Evolutionary conservation across 2,113 vertebrate species (phyloP), one percentile per base, ranked within the genome.

Genomic region (Alectura lathami): DNA sequence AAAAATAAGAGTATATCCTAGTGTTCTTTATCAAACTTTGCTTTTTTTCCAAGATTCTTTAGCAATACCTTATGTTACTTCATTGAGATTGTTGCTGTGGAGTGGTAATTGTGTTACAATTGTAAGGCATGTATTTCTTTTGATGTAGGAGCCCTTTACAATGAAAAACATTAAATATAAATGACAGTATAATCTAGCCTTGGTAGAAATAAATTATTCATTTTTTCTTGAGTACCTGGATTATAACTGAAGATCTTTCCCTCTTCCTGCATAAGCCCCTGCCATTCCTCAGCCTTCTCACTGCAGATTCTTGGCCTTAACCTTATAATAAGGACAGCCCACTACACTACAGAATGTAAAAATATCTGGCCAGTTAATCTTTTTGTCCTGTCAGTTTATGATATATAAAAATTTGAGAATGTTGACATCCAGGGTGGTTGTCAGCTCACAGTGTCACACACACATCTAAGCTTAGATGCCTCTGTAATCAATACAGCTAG

Each of bases 151-250:
- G 22, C 26, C 77, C 48, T 89, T 92, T 93, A 73, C 63, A 85
- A 69, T 89, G 70, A 69, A 85, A 92, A 22, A 66, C 42, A 75
- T 84, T 90, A 93, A 86, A 86, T 53, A 92, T 81, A 94, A 92
- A 92, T 93, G 83, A 73, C 77, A 75, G 43, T 40, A 78, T 86
- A 88, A 90, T 74, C 83, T 77, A 92, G 14, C 27, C 80, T 72
- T 63, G 13, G 16, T 72, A 81, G 66, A 66, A 83, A 86, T 84
- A 72, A 90, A 91, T 95, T 86, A 86, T 81, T 94, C 13, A 80
- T 88, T 91, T 91, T 83, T 86, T 59, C 29, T 64, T 75, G 56
- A 70, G 47, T 90, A 91, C 43, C 60, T 92, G 57, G 24, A 50
- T 74, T 83, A 1, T 8, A 92, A 59, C 5, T 78, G 34, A 88